Percentiles rank a stretch among this genome's conserved stretches.
phyloP scores from a whole-genome alignment of 2,113 vertebrate species.

The Puffinus mauretanicus region DNA sequence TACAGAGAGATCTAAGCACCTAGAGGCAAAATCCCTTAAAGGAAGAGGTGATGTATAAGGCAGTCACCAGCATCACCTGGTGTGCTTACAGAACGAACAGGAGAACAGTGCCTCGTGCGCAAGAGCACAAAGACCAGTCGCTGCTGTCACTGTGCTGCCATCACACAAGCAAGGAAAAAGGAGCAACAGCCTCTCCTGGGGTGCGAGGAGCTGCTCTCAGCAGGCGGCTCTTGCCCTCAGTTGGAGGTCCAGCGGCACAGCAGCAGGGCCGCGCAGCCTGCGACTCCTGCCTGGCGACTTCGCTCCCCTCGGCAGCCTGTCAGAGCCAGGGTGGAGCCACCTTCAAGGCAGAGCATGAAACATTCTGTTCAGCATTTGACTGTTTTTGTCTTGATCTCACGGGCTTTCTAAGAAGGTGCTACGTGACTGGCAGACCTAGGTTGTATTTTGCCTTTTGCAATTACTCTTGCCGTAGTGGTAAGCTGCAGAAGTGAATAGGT shows the following conservation, averaged over 20 bases:
- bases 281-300: background rate
- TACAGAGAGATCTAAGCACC: background rate
- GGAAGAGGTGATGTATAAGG: background rate
- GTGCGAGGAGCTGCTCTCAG: background rate
- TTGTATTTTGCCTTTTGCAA: background rate
- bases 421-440: background rate
- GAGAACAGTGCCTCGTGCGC: accelerated
- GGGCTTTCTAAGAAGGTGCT: background rate
- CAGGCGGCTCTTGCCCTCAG: background rate
- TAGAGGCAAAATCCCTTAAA: background rate
- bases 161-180: background rate
- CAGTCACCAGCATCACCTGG: background rate
- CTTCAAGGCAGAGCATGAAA: background rate
- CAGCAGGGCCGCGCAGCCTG: background rate
- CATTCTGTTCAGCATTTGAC: background rate
- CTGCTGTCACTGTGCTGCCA: background rate
- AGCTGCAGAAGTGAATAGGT: background rate
- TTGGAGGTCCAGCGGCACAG: background rate
- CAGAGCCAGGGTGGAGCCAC: background rate
- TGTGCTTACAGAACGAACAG: accelerated
- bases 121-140: accelerated
- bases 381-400: background rate
- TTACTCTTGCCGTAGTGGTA: background rate
- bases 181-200: background rate
- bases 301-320: background rate